Conservation (phyloP, 2,113 vertebrate genomes). For the Cygnus buccinator region DNA sequence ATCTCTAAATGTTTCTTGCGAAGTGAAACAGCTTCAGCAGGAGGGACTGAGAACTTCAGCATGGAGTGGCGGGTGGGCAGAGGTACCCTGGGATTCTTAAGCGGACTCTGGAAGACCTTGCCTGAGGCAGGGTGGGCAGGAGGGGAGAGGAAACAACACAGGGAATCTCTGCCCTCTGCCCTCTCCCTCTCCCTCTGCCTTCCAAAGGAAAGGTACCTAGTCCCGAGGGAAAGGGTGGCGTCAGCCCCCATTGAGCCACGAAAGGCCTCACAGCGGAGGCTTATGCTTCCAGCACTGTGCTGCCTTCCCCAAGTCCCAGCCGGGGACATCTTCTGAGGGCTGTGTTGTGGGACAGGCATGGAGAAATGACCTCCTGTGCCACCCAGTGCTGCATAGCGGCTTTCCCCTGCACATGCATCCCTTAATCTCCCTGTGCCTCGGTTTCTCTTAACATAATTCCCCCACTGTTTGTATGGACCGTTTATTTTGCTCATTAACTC, state of each 20-base stretch:
- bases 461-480: neutral
- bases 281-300: rapidly evolving
- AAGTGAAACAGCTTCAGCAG: neutral
- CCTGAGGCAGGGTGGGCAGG: neutral
- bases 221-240: neutral
- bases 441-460: neutral
- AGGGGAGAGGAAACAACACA: rapidly evolving
- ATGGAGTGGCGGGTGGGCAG: rapidly evolving
- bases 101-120: neutral
- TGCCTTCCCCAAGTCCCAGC: neutral
- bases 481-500: neutral
- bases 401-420: neutral
- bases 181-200: neutral
- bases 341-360: neutral
- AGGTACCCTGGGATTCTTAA: neutral
- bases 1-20: neutral
- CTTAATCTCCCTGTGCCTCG: neutral
- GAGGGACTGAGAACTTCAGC: neutral
- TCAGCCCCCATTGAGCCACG: rapidly evolving
- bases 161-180: neutral
- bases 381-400: neutral
- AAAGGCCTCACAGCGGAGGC: neutral
- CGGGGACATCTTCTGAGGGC: neutral
- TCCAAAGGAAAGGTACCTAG: neutral
- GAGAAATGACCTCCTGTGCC: neutral